Percentiles rank a stretch among this genome's conserved stretches.
These are phyloP conservation scores for Cotesia glomerata DNA, from an alignment of 1,140 invertebrate genomes.

Conservation along the genomic window DNA sequence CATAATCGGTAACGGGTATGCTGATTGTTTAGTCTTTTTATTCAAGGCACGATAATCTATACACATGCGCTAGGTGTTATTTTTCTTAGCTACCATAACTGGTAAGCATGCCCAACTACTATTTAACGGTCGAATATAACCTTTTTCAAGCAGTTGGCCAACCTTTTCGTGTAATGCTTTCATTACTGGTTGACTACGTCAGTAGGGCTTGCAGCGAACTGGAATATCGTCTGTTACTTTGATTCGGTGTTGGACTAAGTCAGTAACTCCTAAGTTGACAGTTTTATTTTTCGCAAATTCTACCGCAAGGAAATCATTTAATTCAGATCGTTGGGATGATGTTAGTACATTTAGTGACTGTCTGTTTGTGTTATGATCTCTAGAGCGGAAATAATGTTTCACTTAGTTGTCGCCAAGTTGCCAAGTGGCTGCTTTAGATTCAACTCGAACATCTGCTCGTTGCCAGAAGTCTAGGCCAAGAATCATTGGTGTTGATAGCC, in stretches of 20 bases:
- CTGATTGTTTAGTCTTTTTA: slow-evolving; percentile 14
- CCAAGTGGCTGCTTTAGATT: too few relatives aligned
- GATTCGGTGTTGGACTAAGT: slow-evolving; percentile 22
- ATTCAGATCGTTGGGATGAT: too few relatives aligned
- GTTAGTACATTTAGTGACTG: too few relatives aligned
- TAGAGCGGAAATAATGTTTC: too few relatives aligned
- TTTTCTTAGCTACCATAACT: background rate
- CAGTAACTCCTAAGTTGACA: background rate
- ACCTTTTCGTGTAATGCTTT: slow-evolving; percentile 18
- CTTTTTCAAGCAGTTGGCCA: slow-evolving; percentile 19
- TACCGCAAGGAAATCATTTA: too few relatives aligned
- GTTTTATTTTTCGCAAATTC: too few relatives aligned
- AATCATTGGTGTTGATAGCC: too few relatives aligned
- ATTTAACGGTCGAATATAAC: slow-evolving; percentile 14
- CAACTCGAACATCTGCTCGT: too few relatives aligned
- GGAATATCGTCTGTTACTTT: slow-evolving; percentile 13
- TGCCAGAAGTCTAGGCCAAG: too few relatives aligned
- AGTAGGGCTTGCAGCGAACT: slow-evolving; percentile 13
- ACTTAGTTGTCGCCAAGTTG: too few relatives aligned
- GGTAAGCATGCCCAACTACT: slow-evolving; percentile 18
- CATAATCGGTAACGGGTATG: slow-evolving; percentile 22
- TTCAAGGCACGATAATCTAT: slow-evolving; percentile 18
- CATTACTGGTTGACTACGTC: slow-evolving; percentile 6
- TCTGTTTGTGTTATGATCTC: too few relatives aligned
- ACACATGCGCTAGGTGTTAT: slow-evolving; percentile 10